These are phyloP conservation scores for Aramus guarauna DNA, from an alignment of 2,113 vertebrate species.

Conservation along the genomic window DNA sequence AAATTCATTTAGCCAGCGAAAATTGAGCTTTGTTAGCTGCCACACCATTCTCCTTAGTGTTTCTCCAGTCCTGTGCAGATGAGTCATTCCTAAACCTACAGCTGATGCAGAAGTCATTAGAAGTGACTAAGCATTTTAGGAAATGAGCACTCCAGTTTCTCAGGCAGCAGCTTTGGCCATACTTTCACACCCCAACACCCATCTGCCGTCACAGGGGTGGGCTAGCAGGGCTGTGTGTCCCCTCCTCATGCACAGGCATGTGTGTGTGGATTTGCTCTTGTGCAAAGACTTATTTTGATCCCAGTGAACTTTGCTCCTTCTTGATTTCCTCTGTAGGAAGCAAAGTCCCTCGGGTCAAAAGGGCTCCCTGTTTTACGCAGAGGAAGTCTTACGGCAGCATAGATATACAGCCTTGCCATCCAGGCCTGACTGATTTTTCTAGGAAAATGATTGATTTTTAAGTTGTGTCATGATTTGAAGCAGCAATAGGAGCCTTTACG, in stretches of 20 bases:
- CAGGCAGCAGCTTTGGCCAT: not conserved
- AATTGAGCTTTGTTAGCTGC: not conserved
- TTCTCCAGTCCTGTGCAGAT: not conserved
- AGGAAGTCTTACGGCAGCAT: not conserved
- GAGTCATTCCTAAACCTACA: slow-evolving; percentile 6
- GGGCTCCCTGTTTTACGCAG: not conserved
- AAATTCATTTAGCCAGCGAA: not conserved
- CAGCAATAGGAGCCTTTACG: not conserved
- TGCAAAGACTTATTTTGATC: not conserved
- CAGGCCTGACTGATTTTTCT: not conserved
- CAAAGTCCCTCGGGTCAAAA: not conserved
- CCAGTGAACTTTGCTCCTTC: not conserved
- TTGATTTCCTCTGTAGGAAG: not conserved
- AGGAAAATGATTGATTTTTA: not conserved
- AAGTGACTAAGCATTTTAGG: slow-evolving; percentile 18
- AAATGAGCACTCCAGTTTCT: slow-evolving; percentile 12
- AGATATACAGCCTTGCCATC: not conserved
- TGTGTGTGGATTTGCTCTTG: not conserved
- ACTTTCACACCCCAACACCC: not conserved
- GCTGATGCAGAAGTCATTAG: not conserved
- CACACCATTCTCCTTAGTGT: not conserved
- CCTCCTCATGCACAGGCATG: not conserved
- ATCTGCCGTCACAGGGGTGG: not conserved
- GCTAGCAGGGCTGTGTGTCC: not conserved
- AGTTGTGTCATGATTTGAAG: not conserved